Base-by-base conservation (phyloP, 2,113 vertebrate species). In the Burhinus bistriatus region DNA sequence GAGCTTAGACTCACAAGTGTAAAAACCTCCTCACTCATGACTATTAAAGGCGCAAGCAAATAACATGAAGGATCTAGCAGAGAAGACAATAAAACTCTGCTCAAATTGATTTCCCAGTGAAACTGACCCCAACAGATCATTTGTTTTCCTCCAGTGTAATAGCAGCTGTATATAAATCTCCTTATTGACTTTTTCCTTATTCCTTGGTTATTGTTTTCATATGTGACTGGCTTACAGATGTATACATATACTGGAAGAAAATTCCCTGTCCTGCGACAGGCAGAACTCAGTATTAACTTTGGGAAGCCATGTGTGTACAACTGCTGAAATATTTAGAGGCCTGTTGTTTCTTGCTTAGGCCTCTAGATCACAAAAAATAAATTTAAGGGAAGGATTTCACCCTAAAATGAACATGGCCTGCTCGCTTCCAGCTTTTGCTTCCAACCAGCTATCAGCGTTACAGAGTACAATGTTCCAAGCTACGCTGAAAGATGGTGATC, bases 121-220 rank as follows among this genome's bases (percentile, higher is more conserved):
- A 97, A 85, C 45, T 59, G 83, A 95, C 81, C 88, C 92, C 65
- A 92, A 34, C 85, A 85, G 94, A 96, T 78, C 73, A 91, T 92
- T 93, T 91, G 85, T 97, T 96, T 97, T 91, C 76, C 92, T 87
- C 42, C 21, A 54, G 61, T 96, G 96, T 95, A 94, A 97, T 94
- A 97, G 92, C 83, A 96, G 82, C 85, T 95, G 81, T 92, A 94
- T 94, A 97, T 96, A 97, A 94, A 95, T 96, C 94, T 97, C 70
- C 69, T 97, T 89, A 87, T 85, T 96, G 94, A 94, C 58, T 95
- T 97, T 79, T 87, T 80, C 81, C 81, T 90, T 96, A 87, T 93
- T 96, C 68, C 77, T 85, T 52, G 58, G 75, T 94, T 90, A 93
- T 94, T 97, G 92, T 96, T 97, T 98, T 97, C 94, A 95, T 86